Percentiles rank a stretch among this genome's conserved stretches.
Conservation (phyloP, 2,113 vertebrate genomes). For the Riparia riparia region DNA sequence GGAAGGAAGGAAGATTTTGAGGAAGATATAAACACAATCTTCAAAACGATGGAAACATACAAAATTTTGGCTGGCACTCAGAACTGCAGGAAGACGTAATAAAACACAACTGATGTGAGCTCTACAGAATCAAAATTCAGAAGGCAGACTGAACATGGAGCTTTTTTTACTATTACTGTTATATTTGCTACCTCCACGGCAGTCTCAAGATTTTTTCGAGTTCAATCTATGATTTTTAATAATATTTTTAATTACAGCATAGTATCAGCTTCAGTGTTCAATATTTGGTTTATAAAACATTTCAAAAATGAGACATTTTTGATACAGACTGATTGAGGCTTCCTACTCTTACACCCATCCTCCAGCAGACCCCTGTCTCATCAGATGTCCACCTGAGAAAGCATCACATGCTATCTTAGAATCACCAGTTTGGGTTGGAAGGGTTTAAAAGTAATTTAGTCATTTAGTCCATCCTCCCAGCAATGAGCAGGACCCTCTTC, state of each 20-base stretch:
- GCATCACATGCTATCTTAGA: background rate
- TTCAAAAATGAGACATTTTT: background rate
- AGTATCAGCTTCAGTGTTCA: background rate
- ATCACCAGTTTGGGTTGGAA: background rate
- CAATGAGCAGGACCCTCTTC: background rate
- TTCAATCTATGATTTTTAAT: background rate
- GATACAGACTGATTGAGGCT: background rate
- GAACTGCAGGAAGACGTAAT: background rate
- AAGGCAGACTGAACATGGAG: background rate
- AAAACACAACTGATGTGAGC: background rate
- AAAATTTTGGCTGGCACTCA: background rate
- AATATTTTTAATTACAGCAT: background rate
- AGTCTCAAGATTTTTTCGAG: background rate
- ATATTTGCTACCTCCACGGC: background rate
- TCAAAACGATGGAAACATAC: background rate
- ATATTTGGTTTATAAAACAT: background rate
- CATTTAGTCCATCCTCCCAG: background rate
- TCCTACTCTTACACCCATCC: background rate
- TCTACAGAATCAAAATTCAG: background rate
- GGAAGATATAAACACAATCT: background rate
- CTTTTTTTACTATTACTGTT: background rate
- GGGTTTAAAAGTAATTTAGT: background rate
- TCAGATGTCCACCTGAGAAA: background rate
- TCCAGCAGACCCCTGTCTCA: background rate
- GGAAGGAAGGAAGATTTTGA: background rate